Base-by-base conservation (phyloP, 1,140 invertebrate genomes). In the Pseudomyrmex gracilis region DNA sequence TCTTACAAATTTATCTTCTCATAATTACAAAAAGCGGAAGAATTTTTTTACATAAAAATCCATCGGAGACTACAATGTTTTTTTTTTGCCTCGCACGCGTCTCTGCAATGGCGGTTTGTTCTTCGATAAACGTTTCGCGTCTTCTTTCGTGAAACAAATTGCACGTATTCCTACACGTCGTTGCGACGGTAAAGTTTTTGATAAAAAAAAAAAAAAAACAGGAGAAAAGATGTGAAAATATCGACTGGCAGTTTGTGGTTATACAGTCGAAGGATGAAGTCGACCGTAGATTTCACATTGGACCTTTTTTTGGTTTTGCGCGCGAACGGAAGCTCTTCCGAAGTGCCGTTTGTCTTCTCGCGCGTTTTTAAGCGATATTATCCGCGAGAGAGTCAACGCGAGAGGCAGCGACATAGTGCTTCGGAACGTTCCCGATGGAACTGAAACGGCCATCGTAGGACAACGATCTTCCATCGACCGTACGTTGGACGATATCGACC, bases 401-500 rank as follows among this genome's bases (percentile, higher is more conserved):
- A n/a, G n/a, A 58, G n/a, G 55, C 66, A 43, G 34, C 43, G 20
- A 71, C 34, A 34, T 47, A 17, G 10, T 53, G 70, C 17, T 82
- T 24, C n/a, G 24, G 43, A 7, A 80, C 24, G 57, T 84, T 84
- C 63, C 45, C 47, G 82, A 67, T 51, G 45, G 74, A 60, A 80
- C 45, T 67, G 47, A 78, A 84, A 78, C 43, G 64, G 64, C 73
- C 17, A 82, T 73, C 55, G 55, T 58, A 74, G 78, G 58, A 80
- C 66, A 74, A 82, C 78, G 73, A 77, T 77, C 58, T 77, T 83
- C 73, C 73, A 76, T 70, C 66, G 82, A 64, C n/a, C n/a, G n/a
- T n/a, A n/a, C 51, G 34, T 2, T 13, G 64, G 22, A 45, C 66
- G 76, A 64, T 82, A 84, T 84, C 76, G 83, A 82, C 17, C 64